A percentile compares a stretch with the other conserved stretches of the same genome.
Conservation (phyloP, 2,888 invertebrate species). For the Plebejus argus region DNA sequence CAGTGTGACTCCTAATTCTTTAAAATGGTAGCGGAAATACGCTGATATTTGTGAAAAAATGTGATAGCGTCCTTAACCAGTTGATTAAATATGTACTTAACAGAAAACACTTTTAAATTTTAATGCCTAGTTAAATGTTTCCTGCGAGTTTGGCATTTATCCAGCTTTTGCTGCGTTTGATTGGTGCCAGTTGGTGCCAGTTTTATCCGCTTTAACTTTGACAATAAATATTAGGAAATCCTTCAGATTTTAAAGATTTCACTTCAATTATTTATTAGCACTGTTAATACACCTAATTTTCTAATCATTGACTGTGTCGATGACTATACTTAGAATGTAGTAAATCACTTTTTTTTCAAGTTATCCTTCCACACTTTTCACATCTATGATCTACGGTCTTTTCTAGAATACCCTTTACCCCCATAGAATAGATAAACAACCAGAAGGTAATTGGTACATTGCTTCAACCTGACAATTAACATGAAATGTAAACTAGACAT, state of each 20-base stretch:
- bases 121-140: not conserved
- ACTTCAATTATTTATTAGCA: too few relatives aligned
- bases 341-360: too few relatives aligned
- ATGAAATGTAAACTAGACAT: constrained; percentile 30
- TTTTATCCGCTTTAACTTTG: not conserved
- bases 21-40: too few relatives aligned
- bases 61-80: too few relatives aligned
- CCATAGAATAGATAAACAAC: constrained; percentile 6
- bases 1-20: too few relatives aligned
- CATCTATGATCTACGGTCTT: not conserved
- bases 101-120: not conserved
- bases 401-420: not conserved
- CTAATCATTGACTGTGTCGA: not conserved
- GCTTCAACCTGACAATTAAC: constrained; percentile 30
- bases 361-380: too few relatives aligned
- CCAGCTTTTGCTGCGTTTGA: not conserved
- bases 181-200: not conserved
- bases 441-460: constrained; percentile 16
- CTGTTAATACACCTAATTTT: not conserved
- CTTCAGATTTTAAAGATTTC: too few relatives aligned
- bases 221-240: not conserved
- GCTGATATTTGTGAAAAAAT: too few relatives aligned
- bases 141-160: not conserved
- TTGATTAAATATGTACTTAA: not conserved
- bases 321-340: too few relatives aligned